phyloP scores from a whole-genome alignment of 2,113 vertebrate genomes.

The Martes martes region DNA sequence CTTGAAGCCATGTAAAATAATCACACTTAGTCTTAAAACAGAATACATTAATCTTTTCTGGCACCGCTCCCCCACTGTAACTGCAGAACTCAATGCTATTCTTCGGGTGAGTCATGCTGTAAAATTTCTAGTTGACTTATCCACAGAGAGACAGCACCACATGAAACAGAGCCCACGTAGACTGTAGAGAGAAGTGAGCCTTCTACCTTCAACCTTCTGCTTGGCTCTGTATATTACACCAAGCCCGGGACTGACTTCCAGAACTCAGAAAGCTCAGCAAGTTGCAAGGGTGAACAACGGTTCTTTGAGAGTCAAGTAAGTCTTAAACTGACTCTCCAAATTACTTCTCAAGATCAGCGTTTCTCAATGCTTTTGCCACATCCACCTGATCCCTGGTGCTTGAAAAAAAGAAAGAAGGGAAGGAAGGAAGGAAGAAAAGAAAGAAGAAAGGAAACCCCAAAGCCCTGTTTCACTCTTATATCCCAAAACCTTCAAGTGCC shows the following conservation, averaged over 20 bases:
- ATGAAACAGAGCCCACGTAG: conserved; percentile 47
- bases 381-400: neutral
- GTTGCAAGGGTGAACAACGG: neutral
- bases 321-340: neutral
- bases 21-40: conserved; percentile 39
- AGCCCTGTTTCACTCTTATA: neutral
- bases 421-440: neutral
- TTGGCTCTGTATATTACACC: neutral
- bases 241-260: conserved; percentile 21
- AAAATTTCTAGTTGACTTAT: conserved; percentile 57
- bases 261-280: neutral
- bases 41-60: conserved; percentile 56
- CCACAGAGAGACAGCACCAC: neutral
- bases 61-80: conserved; percentile 22
- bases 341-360: neutral
- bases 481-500: neutral
- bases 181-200: conserved; percentile 36
- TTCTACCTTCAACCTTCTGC: conserved; percentile 3
- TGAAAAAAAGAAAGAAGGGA: neutral
- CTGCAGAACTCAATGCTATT: conserved; percentile 7
- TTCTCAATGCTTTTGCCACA: neutral
- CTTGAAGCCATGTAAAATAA: conserved; percentile 52
- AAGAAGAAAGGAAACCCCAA: neutral
- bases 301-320: neutral
- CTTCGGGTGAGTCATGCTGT: conserved; percentile 55